Base-by-base conservation (phyloP, 2,888 invertebrate genomes). In the Erebia aethiops region DNA sequence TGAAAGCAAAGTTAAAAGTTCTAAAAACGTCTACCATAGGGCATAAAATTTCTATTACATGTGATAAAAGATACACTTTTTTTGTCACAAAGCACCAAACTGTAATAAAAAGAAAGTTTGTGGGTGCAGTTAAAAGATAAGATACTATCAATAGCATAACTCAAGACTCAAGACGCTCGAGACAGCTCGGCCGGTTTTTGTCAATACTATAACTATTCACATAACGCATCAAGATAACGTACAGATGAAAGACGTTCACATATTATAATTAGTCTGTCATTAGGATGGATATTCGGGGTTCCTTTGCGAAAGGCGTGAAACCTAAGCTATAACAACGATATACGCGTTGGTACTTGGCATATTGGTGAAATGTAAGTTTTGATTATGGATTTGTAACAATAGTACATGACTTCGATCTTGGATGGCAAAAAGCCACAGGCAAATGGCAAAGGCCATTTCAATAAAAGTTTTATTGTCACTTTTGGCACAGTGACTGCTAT, bases 221-320 rank as follows among this genome's bases (percentile, higher is more conserved):
- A 72, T 73, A 73, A 68, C 68, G 71, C 65, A 70, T 73, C 72
- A 64, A 76, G 78, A 78, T 78, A 78, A 76, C 62, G 54, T 16
- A 51, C 62, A 72, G 69, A 67, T 73, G 74, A 71, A 71, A 74
- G 70, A 74, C 67, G 72, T 72, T 77, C 74, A 78, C 76, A 77
- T 77, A 76, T 78, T 79, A 78, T 82, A 84, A 87, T 87, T 86
- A 87, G 83, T 84, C 84, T 87, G 86, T 86, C 87, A 84, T 81
- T 83, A 78, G 78, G 78, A 79, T 77, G 67, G 64, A 67, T 76
- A 69, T 74, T 74, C 35, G 10, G 46, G 21, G 57, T 67, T 57
- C 1, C 58, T 10, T 18, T 65, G 35, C 26, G 52, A 26, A 62
- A 35, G 52, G 1, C 4, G 9, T 61, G 10, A 54, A 16, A 52